Conservation (phyloP, 1,140 invertebrate genomes). For the Magallana gigas region DNA sequence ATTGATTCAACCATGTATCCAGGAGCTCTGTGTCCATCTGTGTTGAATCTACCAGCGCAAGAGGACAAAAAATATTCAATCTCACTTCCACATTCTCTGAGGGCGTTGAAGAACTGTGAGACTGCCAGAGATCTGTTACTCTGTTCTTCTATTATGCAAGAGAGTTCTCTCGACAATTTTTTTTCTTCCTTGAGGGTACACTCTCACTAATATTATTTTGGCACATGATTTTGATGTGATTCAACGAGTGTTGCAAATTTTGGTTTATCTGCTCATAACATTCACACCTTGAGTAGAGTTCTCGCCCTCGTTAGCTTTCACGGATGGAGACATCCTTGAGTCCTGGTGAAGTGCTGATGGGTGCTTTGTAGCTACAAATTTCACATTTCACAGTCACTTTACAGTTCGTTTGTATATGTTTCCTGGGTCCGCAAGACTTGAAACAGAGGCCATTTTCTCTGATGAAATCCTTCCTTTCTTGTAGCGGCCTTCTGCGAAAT, state of each 20-base stretch:
- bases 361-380: slow-evolving; percentile 46
- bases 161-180: not conserved
- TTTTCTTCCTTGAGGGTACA: not conserved
- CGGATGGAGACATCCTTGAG: not conserved
- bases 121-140: slow-evolving; percentile 50
- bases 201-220: not conserved
- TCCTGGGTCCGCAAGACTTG: no score
- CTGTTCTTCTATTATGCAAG: slow-evolving; percentile 52
- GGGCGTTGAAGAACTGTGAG: slow-evolving; percentile 39
- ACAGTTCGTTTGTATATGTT: no score
- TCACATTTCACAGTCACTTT: no score
- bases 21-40: not conserved
- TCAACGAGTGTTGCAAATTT: not conserved
- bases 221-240: slow-evolving; percentile 6
- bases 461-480: no score
- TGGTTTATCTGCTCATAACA: not conserved
- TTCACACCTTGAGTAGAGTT: not conserved
- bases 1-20: slow-evolving; percentile 43
- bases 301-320: not conserved
- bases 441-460: no score
- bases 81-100: slow-evolving; percentile 30
- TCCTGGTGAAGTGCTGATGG: slow-evolving; percentile 41
- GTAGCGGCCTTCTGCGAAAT: no score
- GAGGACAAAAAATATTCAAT: no score
- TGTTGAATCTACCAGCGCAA: slow-evolving; percentile 23